Evolutionary conservation across 2,888 invertebrate genomes (phyloP).

Genomic region (Notodonta dromedarius): DNA sequence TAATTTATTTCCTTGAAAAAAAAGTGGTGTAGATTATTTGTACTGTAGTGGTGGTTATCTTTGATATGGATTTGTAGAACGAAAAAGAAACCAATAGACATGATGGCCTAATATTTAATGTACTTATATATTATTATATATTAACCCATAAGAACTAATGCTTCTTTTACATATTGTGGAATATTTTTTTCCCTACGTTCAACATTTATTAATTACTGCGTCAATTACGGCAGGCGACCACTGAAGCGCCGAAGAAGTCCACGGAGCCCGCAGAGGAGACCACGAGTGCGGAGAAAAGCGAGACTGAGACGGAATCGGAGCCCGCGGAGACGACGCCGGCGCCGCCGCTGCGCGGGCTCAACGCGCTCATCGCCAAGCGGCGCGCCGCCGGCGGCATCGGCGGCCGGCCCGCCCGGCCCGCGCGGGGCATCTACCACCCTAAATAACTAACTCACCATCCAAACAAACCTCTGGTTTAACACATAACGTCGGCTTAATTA

Average conservation of each 20-base stretch:
- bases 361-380: slow-evolving; percentile 88
- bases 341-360: slow-evolving; percentile 85
- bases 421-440: slow-evolving; percentile 53
- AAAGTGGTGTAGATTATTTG: too few species aligned
- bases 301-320: slow-evolving; percentile 69
- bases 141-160: too few species aligned
- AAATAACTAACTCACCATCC: slow-evolving; percentile 43
- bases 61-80: too few species aligned
- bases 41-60: too few species aligned
- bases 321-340: slow-evolving; percentile 78
- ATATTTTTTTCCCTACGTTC: too few species aligned
- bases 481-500: slow-evolving; percentile 14
- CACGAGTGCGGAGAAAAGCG: slow-evolving; percentile 70
- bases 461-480: slow-evolving; percentile 25
- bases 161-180: too few species aligned
- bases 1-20: too few species aligned
- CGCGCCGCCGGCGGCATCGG: slow-evolving; percentile 83
- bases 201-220: too few species aligned
- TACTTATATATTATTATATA: too few species aligned
- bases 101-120: too few species aligned
- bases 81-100: too few species aligned
- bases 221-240: slow-evolving; percentile 56
- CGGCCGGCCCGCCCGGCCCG: slow-evolving; percentile 63
- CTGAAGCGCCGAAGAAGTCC: slow-evolving; percentile 71
- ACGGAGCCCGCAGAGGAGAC: slow-evolving; percentile 71